Conservation (phyloP, 2,797 vertebrate species). For the Sphenopsis melanotis region DNA sequence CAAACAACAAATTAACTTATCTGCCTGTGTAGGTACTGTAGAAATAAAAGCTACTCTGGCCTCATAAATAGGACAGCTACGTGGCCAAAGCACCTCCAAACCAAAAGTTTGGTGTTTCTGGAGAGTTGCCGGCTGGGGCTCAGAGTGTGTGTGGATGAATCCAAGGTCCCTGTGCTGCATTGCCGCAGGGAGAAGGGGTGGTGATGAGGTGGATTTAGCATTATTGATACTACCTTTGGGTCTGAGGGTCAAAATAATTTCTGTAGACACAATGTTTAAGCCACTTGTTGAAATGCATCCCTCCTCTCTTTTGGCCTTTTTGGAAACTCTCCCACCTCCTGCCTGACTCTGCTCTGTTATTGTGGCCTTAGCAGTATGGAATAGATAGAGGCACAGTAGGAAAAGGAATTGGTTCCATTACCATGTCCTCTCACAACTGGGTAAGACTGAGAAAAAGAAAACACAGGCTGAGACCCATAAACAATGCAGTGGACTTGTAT, state of each 20-base stretch:
- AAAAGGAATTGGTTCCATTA: not conserved
- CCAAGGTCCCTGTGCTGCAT: accelerated
- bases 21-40: not conserved
- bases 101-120: not conserved
- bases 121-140: not conserved
- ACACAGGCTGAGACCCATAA: not conserved
- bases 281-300: not conserved
- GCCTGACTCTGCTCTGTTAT: accelerated
- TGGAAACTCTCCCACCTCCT: not conserved
- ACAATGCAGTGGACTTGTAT: not conserved
- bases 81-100: not conserved
- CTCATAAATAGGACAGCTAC: not conserved
- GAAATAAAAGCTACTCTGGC: not conserved
- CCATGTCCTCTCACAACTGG: not conserved
- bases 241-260: not conserved
- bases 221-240: not conserved
- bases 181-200: not conserved
- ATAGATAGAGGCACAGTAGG: not conserved
- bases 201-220: not conserved
- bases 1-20: not conserved
- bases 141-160: not conserved
- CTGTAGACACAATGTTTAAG: accelerated
- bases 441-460: not conserved
- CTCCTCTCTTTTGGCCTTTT: not conserved
- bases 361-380: not conserved